These are phyloP conservation scores for Trachops cirrhosus DNA, from an alignment of 2,797 vertebrate genomes.

Conservation along the genomic window DNA sequence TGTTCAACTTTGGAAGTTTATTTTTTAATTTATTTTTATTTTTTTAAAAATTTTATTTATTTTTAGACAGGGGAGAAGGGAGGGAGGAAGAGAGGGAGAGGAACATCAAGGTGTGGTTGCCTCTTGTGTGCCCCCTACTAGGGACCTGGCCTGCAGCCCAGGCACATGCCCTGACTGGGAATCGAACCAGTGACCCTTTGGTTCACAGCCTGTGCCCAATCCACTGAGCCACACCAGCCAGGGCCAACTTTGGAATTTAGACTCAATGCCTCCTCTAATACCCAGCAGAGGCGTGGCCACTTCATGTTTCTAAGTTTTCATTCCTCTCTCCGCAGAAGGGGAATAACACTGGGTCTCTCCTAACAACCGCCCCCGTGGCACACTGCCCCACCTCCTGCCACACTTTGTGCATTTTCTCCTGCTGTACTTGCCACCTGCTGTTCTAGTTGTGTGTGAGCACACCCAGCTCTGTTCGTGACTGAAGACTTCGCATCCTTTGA, in stretches of 20 bases:
- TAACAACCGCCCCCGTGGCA: neutral
- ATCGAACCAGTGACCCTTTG: too few relatives aligned
- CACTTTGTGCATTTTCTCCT: neutral
- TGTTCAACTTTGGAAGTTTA: too few relatives aligned
- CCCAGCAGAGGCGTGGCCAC: neutral
- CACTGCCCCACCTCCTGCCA: accelerated
- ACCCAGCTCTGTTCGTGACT: neutral
- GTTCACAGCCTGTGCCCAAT: too few relatives aligned
- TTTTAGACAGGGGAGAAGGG: too few relatives aligned
- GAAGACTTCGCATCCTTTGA: neutral
- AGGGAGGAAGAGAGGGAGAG: too few relatives aligned
- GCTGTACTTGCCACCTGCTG: neutral
- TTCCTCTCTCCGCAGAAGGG: neutral
- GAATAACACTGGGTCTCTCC: neutral
- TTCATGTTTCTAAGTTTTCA: neutral
- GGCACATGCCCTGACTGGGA: too few relatives aligned
- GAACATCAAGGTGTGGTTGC: too few relatives aligned
- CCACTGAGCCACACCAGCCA: too few relatives aligned
- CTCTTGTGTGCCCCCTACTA: too few relatives aligned
- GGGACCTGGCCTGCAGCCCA: too few relatives aligned
- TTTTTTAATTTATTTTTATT: too few relatives aligned
- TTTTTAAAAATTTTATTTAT: too few relatives aligned
- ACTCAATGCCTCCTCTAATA: neutral
- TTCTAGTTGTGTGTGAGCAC: neutral
- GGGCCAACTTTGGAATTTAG: neutral